Base-by-base conservation (phyloP, 2,113 vertebrate species). In the Tricholaema leucomelas region DNA sequence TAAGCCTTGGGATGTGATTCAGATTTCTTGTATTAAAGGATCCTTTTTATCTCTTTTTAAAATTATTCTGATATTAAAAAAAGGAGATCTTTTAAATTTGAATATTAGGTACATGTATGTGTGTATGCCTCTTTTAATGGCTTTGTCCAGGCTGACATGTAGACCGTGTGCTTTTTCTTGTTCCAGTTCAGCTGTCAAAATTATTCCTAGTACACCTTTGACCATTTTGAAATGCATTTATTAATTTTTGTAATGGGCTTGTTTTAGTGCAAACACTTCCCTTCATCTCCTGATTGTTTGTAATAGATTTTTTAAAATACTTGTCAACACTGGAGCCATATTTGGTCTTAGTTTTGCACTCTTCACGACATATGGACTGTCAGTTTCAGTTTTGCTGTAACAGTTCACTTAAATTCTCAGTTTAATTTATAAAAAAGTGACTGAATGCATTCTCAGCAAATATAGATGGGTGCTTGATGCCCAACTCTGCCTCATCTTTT, bases 251-350 rank as follows among this genome's bases (percentile, higher is more conserved):
- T 46, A 56, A 50, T 74, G 56, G 70, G 31, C 48, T 74, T 83
- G 17, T 12, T 81, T 84, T 48, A 52, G n/a, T 79, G 44, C 38
- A 8, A 5, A 78, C 42, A 35, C 48, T 71, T 86, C 40, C 25
- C 12, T 91, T 92, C 36, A 78, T 90, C 58, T 88, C 69, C 64
- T 71, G 46, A 40, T 85, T 75, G 70, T 81, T 95, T 31, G 25
- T 46, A 60, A 69, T 12, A 81, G 46, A 56, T 31, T 69, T 92
- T 76, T 14, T 44, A 85, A 91, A 93, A 44, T 81, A 69, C 70
- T 72, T 84, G 63, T 88, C 84, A 88, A 72, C 86, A 40, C 58
- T 79, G 54, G 54, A 86, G 48, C 38, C n/a, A 25, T 86, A 84
- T 93, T 91, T 88, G 66, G 66, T 72, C 59, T 78, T 24, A 17